phyloP scores from a whole-genome alignment of 2,797 vertebrate species.

The Coluber constrictor region DNA sequence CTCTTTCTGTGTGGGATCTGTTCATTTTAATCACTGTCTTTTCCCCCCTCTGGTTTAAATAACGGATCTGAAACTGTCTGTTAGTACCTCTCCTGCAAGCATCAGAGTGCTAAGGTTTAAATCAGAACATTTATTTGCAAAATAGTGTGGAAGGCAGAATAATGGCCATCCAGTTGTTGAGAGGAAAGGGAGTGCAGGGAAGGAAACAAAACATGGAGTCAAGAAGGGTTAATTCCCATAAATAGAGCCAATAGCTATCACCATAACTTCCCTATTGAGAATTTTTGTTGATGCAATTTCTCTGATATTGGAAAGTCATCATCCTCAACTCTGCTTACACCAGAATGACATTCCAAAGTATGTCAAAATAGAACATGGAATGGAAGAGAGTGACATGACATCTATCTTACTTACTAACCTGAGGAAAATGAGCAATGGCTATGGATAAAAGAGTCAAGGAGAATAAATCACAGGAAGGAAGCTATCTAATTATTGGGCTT shows the following conservation, averaged over 20 bases:
- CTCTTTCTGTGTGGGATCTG: constrained; percentile 38
- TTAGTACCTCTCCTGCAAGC: constrained; percentile 55
- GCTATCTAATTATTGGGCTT: background rate
- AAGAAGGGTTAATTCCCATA: background rate
- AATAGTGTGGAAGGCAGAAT: constrained; percentile 32
- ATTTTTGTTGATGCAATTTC: background rate
- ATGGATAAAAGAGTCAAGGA: background rate
- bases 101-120: constrained; percentile 52
- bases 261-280: background rate
- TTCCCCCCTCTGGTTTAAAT: constrained; percentile 40
- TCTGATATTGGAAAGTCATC: background rate
- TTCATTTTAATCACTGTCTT: constrained; percentile 38
- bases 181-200: background rate
- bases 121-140: constrained; percentile 53
- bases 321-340: background rate
- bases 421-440: background rate
- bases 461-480: background rate
- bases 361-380: background rate
- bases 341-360: background rate
- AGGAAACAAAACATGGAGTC: background rate
- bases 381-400: background rate
- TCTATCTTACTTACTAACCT: background rate
- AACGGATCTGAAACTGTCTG: constrained; percentile 50
- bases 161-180: background rate
- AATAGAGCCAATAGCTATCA: background rate